These are phyloP conservation scores for Agrochola litura DNA, from an alignment of 2,888 invertebrate species.

Conservation along the genomic window DNA sequence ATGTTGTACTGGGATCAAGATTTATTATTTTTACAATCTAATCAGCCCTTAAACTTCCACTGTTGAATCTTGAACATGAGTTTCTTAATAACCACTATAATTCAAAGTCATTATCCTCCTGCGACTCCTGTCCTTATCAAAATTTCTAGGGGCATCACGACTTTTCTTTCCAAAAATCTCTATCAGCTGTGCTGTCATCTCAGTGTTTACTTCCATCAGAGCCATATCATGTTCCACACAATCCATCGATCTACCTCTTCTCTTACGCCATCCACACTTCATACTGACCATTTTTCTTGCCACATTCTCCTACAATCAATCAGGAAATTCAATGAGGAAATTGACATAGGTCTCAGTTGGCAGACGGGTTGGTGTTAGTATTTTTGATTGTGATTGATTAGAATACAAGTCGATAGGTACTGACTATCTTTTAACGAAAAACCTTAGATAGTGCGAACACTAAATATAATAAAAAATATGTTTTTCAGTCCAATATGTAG, in stretches of 20 bases:
- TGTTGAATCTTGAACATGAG: background rate
- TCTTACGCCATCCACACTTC: background rate
- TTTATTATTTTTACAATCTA: background rate
- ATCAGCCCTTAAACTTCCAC: background rate
- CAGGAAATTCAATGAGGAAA: background rate
- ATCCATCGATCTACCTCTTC: background rate
- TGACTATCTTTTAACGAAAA: background rate
- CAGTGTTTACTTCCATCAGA: background rate
- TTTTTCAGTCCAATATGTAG: background rate
- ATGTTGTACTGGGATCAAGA: background rate
- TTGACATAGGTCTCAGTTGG: background rate
- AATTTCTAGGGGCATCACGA: background rate
- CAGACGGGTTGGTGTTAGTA: background rate
- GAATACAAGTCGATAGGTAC: background rate
- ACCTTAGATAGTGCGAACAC: background rate
- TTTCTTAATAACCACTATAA: background rate
- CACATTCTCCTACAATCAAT: background rate
- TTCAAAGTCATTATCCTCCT: background rate
- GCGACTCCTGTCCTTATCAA: background rate
- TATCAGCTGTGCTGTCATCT: background rate
- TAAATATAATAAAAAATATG: background rate
- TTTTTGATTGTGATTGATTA: background rate
- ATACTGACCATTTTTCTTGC: background rate
- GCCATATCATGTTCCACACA: background rate
- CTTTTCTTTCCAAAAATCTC: background rate